Base-by-base conservation (phyloP, 2,888 invertebrate genomes). In the Sphaerophoria taeniata region DNA sequence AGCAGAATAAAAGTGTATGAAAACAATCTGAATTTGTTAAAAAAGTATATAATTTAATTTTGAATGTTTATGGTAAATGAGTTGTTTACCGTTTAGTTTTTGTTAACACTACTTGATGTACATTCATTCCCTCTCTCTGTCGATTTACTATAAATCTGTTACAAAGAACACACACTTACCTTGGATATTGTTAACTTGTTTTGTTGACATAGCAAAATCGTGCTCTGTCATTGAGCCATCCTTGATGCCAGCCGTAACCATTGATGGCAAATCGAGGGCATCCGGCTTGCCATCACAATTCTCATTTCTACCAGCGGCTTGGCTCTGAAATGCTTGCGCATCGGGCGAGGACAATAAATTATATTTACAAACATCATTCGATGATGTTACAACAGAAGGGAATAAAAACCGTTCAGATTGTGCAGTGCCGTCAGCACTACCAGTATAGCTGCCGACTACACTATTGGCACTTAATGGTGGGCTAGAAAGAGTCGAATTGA, bases 401-500 rank as follows among this genome's bases (percentile, higher is more conserved):
- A 85, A 85, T 77, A 74, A 73, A 81, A 85, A 85, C 70, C 81
- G 65, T 81, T 85, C 85, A 53, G 85, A 77, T 81, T 85, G 85
- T 81, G 81, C 85, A 85, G 81, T 81, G 76, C 76, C 55, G 81
- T 85, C 85, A 81, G 81, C 72, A 81, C 76, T 81, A 24, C 24
- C 24, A 39, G 51, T 67, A 65, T 85, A 61, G 36, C 72, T 85
- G 51, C 76, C 85, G 85, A 81, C 82, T 73, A 83, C 85, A 85
- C 85, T 85, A 77, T 89, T 90, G 87, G 89, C 93, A 90, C 94
- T 94, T 84, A 92, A 90, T 83, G 96, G 96, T 83, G 97, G 96
- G 89, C 97, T 97, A 88, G 96, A 96, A 90, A 97, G 93, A 72
- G 97, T 97, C 91, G 96, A 96, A 92, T 97, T 96, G 93, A 97